These are phyloP conservation scores for Cetonia aurata DNA, from an alignment of 2,888 invertebrate species.

Conservation along the genomic window DNA sequence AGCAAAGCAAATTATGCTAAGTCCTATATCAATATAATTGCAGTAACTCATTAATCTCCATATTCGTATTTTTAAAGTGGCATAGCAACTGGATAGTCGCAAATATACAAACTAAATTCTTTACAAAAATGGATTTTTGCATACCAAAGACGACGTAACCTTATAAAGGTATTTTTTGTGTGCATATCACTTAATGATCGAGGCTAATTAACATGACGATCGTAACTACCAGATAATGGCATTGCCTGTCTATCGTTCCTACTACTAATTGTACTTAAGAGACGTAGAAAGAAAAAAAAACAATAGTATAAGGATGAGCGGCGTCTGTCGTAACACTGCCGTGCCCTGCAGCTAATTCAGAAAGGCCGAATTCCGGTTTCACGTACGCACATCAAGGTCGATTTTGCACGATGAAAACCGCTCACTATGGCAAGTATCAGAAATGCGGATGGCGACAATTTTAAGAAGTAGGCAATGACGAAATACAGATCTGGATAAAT, in stretches of 20 bases:
- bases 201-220: neutral
- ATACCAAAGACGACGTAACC: no score
- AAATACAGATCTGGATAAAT: no score
- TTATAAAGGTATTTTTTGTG: no score
- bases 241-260: neutral
- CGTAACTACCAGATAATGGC: conserved; percentile 15
- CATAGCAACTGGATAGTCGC: no score
- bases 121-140: no score
- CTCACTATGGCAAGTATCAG: conserved; percentile 1
- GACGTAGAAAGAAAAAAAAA: conserved; percentile 8
- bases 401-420: conserved; percentile 10
- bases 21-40: no score
- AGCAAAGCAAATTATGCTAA: no score
- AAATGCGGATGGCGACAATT: conserved; percentile 9
- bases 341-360: conserved; percentile 35
- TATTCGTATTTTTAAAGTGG: no score
- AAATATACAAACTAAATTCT: no score
- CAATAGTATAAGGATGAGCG: conserved; percentile 15
- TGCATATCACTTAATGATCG: no score
- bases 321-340: conserved; percentile 30
- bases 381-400: conserved; percentile 24
- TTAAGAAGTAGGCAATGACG: neutral
- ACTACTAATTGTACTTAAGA: neutral
- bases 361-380: conserved; percentile 43
- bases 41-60: no score